These are phyloP conservation scores for Chaenodraco wilsoni DNA, from an alignment of 2,797 vertebrate species.

Conservation along the genomic window DNA sequence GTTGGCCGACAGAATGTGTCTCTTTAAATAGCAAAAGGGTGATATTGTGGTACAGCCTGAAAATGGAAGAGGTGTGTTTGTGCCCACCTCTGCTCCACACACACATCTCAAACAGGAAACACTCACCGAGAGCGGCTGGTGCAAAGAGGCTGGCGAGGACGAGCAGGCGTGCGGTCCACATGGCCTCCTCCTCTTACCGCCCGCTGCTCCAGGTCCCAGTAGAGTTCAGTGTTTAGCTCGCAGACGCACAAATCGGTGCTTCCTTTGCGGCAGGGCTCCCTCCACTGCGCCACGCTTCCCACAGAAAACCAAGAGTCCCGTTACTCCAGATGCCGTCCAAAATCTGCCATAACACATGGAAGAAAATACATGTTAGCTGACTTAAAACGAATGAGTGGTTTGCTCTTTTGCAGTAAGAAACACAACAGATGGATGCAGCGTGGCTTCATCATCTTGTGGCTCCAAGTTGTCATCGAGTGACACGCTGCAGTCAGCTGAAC, in stretches of 20 bases:
- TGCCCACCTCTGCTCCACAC: slow-evolving; percentile 25
- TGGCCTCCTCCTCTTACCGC: slow-evolving; percentile 87
- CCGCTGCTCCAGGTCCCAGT: slow-evolving; percentile 70
- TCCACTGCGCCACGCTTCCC: slow-evolving; percentile 60
- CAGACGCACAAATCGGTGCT: slow-evolving; percentile 44
- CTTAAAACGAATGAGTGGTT: not conserved
- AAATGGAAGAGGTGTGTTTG: slow-evolving; percentile 16
- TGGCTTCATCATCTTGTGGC: slow-evolving; percentile 58
- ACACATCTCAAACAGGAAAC: slow-evolving; percentile 24
- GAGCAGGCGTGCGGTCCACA: slow-evolving; percentile 93
- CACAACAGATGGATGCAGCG: slow-evolving; percentile 69
- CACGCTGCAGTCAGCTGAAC: slow-evolving; percentile 49
- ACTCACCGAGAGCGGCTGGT: slow-evolving; percentile 90
- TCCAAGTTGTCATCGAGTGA: slow-evolving; percentile 61
- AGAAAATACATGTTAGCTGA: slow-evolving; percentile 30
- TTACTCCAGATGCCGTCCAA: slow-evolving; percentile 43
- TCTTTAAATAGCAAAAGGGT: slow-evolving; percentile 34
- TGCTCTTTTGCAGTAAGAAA: slow-evolving; percentile 34
- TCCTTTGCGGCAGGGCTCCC: slow-evolving; percentile 57
- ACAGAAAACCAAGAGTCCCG: slow-evolving; percentile 24
- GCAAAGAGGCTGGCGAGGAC: slow-evolving; percentile 90
- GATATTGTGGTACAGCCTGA: slow-evolving; percentile 39
- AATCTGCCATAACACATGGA: slow-evolving; percentile 35
- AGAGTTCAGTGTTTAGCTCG: slow-evolving; percentile 68
- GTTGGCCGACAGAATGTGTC: slow-evolving; percentile 46